These are phyloP conservation scores for Seriola dumerili DNA, from an alignment of 2,113 vertebrate species.

Conservation along the genomic window DNA sequence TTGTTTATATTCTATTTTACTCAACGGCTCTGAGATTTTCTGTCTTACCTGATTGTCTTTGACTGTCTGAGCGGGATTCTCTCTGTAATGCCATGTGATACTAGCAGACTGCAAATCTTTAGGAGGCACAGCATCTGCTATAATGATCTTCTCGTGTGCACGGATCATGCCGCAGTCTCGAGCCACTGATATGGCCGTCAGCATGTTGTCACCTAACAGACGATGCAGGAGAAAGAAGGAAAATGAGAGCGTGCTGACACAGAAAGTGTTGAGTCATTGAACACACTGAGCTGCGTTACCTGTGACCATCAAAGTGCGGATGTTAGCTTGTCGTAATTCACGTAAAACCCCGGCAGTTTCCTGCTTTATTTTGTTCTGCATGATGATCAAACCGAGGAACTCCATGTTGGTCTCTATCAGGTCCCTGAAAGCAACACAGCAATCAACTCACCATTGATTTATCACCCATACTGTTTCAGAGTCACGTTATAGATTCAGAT, in stretches of 20 bases:
- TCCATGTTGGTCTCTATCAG: constrained; percentile 94
- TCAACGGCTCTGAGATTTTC: not conserved
- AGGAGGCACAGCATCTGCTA: constrained; percentile 93
- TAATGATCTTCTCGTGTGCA: constrained; percentile 92
- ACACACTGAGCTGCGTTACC: constrained; percentile 76
- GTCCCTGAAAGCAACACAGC: constrained; percentile 83
- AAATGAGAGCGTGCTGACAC: not conserved
- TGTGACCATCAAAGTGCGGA: constrained; percentile 98
- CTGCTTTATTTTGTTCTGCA: constrained; percentile 98
- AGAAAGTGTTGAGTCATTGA: not conserved
- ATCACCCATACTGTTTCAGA: not conserved
- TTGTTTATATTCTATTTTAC: not conserved
- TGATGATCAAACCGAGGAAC: constrained; percentile 95
- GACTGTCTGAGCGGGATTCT: constrained; percentile 76
- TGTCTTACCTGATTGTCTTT: constrained; percentile 73
- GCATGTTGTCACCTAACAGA: constrained; percentile 93
- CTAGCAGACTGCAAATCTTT: constrained; percentile 91
- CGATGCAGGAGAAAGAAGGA: not conserved
- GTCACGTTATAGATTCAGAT: not conserved
- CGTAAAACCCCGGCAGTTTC: constrained; percentile 91
- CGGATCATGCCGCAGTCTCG: constrained; percentile 96
- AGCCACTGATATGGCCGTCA: constrained; percentile 97
- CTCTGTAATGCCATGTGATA: constrained; percentile 95
- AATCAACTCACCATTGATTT: not conserved
- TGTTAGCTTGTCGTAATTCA: constrained; percentile 91